Evolutionary conservation across 2,888 invertebrate genomes (phyloP).

Genomic region (Diarsia mendica): DNA sequence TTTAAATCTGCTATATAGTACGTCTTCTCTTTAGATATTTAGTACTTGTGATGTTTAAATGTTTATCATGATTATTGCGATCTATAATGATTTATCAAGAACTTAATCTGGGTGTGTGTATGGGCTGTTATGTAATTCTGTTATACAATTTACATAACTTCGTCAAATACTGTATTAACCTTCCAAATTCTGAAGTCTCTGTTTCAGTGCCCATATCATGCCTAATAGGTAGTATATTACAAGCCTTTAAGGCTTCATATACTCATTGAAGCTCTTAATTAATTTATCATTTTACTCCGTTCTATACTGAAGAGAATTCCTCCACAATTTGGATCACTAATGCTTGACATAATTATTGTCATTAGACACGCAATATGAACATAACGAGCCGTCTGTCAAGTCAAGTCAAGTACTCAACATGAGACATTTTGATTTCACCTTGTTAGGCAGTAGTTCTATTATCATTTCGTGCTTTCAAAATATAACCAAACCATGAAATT

Average conservation of each 20-base stretch:
- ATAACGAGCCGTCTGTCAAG: background rate
- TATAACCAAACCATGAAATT: slow-evolving; percentile 22
- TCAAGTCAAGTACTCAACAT: background rate
- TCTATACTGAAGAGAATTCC: slow-evolving; percentile 5
- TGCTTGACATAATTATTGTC: background rate
- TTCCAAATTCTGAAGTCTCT: background rate
- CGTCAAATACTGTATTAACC: too few species aligned
- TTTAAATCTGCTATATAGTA: background rate
- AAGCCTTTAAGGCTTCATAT: background rate
- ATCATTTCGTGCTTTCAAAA: slow-evolving; percentile 15
- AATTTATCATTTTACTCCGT: background rate
- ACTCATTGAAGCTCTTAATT: background rate
- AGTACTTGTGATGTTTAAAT: background rate
- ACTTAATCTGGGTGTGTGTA: too few species aligned
- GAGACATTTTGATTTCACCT: background rate
- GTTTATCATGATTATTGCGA: background rate
- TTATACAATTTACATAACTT: background rate
- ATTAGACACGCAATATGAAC: slow-evolving; percentile 4
- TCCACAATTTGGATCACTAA: background rate
- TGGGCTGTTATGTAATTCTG: background rate
- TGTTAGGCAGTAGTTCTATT: background rate
- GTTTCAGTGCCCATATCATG: background rate
- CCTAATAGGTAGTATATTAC: background rate
- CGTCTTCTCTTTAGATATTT: too few species aligned
- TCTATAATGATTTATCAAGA: background rate